These are phyloP conservation scores for Hypsopygia costalis DNA, from an alignment of 2,888 invertebrate species.

Conservation along the genomic window DNA sequence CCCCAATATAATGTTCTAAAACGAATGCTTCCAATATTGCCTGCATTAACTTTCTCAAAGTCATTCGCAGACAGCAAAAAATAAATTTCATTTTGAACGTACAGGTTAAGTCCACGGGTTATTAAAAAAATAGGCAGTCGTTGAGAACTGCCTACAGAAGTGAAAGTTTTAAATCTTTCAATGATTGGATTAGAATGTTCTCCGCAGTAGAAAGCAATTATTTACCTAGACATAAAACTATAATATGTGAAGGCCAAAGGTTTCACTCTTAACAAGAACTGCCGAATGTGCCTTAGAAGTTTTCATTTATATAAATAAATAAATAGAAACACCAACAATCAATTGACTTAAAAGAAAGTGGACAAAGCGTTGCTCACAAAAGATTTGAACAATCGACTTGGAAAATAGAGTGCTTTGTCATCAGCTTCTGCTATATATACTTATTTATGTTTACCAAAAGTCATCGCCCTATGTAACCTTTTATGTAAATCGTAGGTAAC, in stretches of 20 bases:
- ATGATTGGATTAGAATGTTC: no score
- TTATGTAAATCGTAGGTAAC: neutral
- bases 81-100: neutral
- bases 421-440: slow-evolving; percentile 9
- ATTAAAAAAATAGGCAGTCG: no score
- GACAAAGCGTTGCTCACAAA: slow-evolving; percentile 43
- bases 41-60: neutral
- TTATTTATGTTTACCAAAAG: slow-evolving; percentile 6
- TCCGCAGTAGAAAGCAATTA: no score
- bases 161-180: no score
- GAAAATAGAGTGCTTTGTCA: slow-evolving; percentile 36
- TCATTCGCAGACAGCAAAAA: neutral
- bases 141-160: no score
- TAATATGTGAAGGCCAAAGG: no score
- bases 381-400: slow-evolving; percentile 38
- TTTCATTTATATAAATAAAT: slow-evolving; percentile 7
- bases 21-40: neutral
- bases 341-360: slow-evolving; percentile 38
- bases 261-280: no score
- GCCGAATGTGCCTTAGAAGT: no score
- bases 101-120: no score
- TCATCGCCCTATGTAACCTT: neutral
- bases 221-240: no score
- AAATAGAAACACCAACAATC: slow-evolving; percentile 35
- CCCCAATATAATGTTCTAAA: slow-evolving; percentile 9